Percentiles rank a stretch among this genome's conserved stretches.
Evolutionary conservation across 2,113 vertebrate species (phyloP).

Genomic region (Poecilia latipinna): DNA sequence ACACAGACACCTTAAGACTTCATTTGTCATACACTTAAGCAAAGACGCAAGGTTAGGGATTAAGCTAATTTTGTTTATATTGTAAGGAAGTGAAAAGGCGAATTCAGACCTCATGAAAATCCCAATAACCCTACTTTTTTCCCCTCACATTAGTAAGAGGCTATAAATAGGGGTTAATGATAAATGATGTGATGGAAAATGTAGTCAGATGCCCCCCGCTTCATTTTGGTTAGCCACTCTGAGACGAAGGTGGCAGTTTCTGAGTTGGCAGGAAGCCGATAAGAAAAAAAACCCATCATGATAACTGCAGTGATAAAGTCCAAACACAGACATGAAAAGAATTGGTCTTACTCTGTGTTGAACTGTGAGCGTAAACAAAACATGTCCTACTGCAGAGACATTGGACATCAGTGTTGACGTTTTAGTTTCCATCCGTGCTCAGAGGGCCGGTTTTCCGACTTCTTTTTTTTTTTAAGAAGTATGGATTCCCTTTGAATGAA

Average conservation of each 20-base stretch:
- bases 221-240: background rate
- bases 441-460: background rate
- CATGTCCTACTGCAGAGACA: background rate
- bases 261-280: background rate
- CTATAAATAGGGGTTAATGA: background rate
- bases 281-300: background rate
- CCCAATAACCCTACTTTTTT: background rate
- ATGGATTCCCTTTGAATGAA: background rate
- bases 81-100: background rate
- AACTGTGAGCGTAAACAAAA: background rate
- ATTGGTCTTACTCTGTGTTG: background rate
- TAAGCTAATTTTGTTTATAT: background rate
- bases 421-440: background rate
- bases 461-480: background rate
- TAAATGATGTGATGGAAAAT: background rate
- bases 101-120: background rate
- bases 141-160: slow-evolving; percentile 1
- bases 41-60: background rate
- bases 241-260: background rate
- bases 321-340: background rate
- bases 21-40: background rate
- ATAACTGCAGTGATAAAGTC: background rate
- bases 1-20: background rate
- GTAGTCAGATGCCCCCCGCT: background rate
- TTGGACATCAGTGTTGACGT: background rate